A percentile compares a stretch with the other conserved stretches of the same genome.
Evolutionary conservation across 2,113 vertebrate species (phyloP).

Genomic region (Rhinichthys klamathensis): DNA sequence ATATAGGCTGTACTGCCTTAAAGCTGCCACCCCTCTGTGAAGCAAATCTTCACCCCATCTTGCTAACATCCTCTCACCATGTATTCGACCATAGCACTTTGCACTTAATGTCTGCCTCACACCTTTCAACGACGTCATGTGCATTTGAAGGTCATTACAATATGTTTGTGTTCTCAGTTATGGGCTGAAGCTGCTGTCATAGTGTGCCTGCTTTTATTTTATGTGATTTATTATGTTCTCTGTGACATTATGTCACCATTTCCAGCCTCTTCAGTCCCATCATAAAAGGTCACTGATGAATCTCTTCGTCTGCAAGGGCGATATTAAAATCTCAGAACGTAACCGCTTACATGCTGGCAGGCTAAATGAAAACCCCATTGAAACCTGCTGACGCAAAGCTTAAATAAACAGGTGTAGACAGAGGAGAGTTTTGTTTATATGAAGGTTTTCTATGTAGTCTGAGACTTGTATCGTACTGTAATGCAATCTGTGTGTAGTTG

Average conservation of each 20-base stretch:
- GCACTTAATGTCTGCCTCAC: slow-evolving; percentile 18
- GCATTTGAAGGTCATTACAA: slow-evolving; percentile 43
- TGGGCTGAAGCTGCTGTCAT: slow-evolving; percentile 26
- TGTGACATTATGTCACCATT: slow-evolving; percentile 32
- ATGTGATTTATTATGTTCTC: not conserved
- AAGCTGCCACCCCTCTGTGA: slow-evolving; percentile 43
- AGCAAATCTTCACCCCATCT: slow-evolving; percentile 44
- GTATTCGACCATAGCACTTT: slow-evolving; percentile 22
- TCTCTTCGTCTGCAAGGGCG: slow-evolving; percentile 40
- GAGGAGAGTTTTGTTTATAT: slow-evolving; percentile 24
- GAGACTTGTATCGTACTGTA: not conserved
- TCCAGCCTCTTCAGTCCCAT: not conserved
- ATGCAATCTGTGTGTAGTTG: slow-evolving; percentile 31
- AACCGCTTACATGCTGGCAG: not conserved
- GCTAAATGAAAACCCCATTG: slow-evolving; percentile 44
- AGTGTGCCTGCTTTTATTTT: slow-evolving; percentile 20
- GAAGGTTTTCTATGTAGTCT: slow-evolving; percentile 18
- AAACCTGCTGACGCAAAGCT: slow-evolving; percentile 36
- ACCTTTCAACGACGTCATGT: slow-evolving; percentile 1
- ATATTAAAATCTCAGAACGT: slow-evolving; percentile 39
- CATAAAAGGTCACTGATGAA: slow-evolving; percentile 37
- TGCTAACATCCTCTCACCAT: slow-evolving; percentile 30
- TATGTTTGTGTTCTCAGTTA: slow-evolving; percentile 39
- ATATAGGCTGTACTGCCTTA: slow-evolving; percentile 11
- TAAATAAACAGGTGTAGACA: slow-evolving; percentile 22